Base-by-base conservation (phyloP, 2,888 invertebrate genomes). In the Cheilosia impressa region DNA sequence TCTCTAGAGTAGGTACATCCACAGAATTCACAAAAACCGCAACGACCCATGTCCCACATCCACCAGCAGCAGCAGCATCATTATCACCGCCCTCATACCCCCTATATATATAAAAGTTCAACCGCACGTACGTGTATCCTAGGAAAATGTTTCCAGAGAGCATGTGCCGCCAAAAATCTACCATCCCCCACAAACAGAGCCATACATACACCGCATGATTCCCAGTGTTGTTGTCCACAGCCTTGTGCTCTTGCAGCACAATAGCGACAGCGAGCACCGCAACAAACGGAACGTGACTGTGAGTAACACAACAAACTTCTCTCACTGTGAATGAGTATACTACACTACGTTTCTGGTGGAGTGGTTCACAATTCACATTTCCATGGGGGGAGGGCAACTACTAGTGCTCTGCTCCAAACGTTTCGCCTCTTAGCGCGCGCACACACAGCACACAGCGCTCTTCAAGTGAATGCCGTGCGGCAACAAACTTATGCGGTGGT, bases 101-200 rank as follows among this genome's bases (percentile, higher is more conserved):
- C 2, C 24, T 47, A n/a, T 9, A 63, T 9, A 63, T 19, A 52
- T 27, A 58, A 69, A 68, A 65, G 73, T 83, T 83, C 68, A 80
- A 84, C 45, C 69, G 13, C 57, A 19, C 19, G 69, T 68, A 66
- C 75, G 79, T 79, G 62, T 75, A 60, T 73, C 53, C 53, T 73
- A 84, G 80, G 75, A 75, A 71, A 73, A 73, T 79, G 52, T 79
- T 69, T 65, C 52, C 60, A 84, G 60, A 80, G 84, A 84, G 84
- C 84, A 84, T 84, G 84, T 84, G 84, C 84, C 84, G 71, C 84
- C 79, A 71, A 75, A 84, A 79, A 58, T 38, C 60, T 4, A 4
- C 65, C 58, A 62, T 27, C 58, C 53, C 34, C 27, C n/a, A 63
- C 15, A 65, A 34, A 43, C 45, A 79, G 62, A 79, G 38, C 41